phyloP scores from a whole-genome alignment of 2,888 invertebrate genomes.

The Lacanobia oleracea region DNA sequence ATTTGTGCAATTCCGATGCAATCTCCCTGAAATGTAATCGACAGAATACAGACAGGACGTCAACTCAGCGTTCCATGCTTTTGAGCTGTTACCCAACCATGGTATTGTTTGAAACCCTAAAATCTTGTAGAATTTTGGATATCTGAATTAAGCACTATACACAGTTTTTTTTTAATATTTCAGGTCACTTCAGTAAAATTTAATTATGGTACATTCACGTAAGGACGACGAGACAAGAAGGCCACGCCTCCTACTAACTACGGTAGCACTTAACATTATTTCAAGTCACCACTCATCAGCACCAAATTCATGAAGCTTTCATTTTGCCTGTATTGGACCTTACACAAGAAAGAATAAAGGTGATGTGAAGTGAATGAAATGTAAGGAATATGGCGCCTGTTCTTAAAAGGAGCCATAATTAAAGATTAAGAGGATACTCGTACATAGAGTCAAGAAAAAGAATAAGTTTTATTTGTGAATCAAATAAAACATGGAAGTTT shows the following conservation, averaged over 20 bases:
- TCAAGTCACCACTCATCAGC: constrained; percentile 41
- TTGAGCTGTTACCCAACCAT: too few relatives aligned
- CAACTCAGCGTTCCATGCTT: too few relatives aligned
- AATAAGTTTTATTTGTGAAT: neutral
- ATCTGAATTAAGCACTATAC: too few relatives aligned
- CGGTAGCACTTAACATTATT: constrained; percentile 51
- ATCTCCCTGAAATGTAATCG: too few relatives aligned
- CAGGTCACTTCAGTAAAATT: constrained; percentile 7
- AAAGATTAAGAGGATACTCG: constrained; percentile 35
- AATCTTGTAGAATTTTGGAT: too few relatives aligned
- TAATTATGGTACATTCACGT: constrained; percentile 22
- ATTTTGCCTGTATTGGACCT: neutral
- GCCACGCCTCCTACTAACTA: constrained; percentile 50
- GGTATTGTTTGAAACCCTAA: too few relatives aligned
- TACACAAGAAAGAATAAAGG: neutral
- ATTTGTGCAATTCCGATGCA: too few relatives aligned
- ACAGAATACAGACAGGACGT: too few relatives aligned
- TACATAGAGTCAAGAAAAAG: constrained; percentile 34
- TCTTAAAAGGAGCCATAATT: constrained; percentile 49
- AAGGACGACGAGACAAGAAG: constrained; percentile 23
- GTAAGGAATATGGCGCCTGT: constrained; percentile 31
- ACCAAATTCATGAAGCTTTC: neutral
- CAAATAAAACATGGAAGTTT: neutral
- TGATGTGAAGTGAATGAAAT: neutral
- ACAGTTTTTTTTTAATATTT: too few relatives aligned